Conservation (phyloP, 2,888 invertebrate species). For the Drosophila nr. perissopoda region DNA sequence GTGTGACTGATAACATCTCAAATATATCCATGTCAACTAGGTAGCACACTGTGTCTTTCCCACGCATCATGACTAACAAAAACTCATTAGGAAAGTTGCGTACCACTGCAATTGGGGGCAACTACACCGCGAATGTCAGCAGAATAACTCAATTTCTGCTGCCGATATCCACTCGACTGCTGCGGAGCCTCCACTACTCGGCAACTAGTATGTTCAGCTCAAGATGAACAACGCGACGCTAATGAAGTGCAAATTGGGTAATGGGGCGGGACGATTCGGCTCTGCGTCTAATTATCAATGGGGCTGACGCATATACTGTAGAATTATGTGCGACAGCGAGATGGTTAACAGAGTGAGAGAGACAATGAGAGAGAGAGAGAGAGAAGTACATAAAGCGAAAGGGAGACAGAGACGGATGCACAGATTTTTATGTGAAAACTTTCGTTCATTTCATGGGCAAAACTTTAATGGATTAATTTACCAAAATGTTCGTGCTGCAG, state of each 20-base stretch:
- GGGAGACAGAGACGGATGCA: conserved; percentile 19
- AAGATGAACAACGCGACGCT: conserved; percentile 52
- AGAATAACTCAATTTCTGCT: conserved; percentile 22
- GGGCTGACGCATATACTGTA: conserved; percentile 39
- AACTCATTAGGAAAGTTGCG: conserved; percentile 49
- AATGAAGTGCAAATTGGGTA: conserved; percentile 78
- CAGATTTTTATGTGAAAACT: conserved; percentile 74
- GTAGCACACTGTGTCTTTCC: not conserved
- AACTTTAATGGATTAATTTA: conserved; percentile 80
- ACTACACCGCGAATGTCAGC: conserved; percentile 9
- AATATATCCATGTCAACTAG: not conserved
- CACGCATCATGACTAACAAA: conserved; percentile 18
- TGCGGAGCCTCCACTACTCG: not conserved
- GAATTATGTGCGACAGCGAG: conserved; percentile 35
- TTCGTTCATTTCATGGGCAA: conserved; percentile 69
- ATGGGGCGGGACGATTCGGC: conserved; percentile 50
- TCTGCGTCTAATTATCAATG: conserved; percentile 69
- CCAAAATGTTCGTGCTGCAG: conserved; percentile 66
- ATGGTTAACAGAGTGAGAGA: not conserved
- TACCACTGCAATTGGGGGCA: conserved; percentile 18
- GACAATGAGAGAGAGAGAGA: conserved; percentile 8
- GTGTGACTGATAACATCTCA: not conserved
- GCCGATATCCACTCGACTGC: conserved; percentile 1
- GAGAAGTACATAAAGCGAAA: not conserved
- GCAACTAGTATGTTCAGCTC: not conserved